phyloP scores from a whole-genome alignment of 2,797 vertebrate genomes.

The Trachops cirrhosus region DNA sequence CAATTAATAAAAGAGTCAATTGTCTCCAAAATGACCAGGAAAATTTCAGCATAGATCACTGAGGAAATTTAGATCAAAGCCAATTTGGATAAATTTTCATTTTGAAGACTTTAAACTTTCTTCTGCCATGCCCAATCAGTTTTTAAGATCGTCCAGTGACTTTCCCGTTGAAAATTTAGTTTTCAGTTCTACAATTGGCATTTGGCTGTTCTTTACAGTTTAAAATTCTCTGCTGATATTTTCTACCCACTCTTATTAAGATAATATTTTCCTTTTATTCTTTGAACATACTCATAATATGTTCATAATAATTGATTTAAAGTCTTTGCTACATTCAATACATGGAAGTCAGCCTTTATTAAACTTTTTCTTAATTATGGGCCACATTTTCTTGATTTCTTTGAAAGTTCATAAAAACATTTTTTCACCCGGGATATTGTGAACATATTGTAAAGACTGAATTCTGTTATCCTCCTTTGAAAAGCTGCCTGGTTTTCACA shows the following conservation, averaged over 20 bases:
- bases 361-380: not conserved
- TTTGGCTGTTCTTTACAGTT: not conserved
- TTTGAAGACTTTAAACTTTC: not conserved
- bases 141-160: not conserved
- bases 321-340: constrained; percentile 11
- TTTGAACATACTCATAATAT: not conserved
- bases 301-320: not conserved
- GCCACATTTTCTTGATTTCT: not conserved
- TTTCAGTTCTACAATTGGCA: not conserved
- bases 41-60: not conserved
- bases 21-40: not conserved
- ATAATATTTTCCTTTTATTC: constrained; percentile 6
- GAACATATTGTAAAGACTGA: not conserved
- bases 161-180: not conserved
- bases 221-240: not conserved
- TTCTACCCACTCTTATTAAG: not conserved
- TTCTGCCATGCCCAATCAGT: not conserved
- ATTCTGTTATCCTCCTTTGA: constrained; percentile 11
- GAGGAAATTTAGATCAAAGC: constrained; percentile 15
- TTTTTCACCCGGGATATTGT: not conserved
- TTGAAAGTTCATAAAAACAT: not conserved
- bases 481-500: not conserved
- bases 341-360: not conserved
- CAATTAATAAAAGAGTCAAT: not conserved
- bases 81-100: constrained; percentile 7